Evolutionary conservation across 1,140 invertebrate species (phyloP).

Genomic region (Palaemon carinicauda): DNA sequence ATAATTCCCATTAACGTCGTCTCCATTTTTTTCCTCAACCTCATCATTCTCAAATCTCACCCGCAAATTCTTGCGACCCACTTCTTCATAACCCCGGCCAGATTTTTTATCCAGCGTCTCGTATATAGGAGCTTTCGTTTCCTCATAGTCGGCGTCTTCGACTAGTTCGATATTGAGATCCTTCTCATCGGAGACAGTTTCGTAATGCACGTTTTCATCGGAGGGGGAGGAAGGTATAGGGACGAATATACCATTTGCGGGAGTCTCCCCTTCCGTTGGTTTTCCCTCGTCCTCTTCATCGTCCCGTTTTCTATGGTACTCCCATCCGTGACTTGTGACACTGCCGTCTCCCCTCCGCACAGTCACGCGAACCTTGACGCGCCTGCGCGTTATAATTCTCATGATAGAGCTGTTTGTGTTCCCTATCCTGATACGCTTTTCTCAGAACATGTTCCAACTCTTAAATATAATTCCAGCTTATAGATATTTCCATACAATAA

Average conservation of each 20-base stretch:
- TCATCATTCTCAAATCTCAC: conserved; percentile 11
- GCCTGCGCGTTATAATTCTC: conserved; percentile 38
- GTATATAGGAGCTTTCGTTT: neutral
- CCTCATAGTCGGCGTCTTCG: conserved; percentile 32
- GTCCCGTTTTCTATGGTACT: conserved; percentile 47
- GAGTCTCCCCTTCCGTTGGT: conserved; percentile 13
- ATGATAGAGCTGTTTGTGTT: neutral
- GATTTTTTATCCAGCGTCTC: conserved; percentile 19
- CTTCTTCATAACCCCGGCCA: neutral
- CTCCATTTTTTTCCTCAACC: neutral
- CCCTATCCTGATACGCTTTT: neutral
- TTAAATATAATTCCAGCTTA: neutral
- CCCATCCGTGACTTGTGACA: conserved; percentile 41
- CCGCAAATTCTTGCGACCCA: conserved; percentile 4
- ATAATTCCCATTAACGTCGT: neutral
- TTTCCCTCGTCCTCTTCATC: too few relatives aligned
- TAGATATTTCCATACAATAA: neutral
- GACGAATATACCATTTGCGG: neutral
- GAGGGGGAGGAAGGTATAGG: neutral
- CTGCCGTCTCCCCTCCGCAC: conserved; percentile 35
- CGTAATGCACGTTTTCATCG: neutral
- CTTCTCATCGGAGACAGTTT: conserved; percentile 5
- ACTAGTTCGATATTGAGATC: neutral
- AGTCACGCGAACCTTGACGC: conserved; percentile 43
- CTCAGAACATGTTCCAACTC: neutral